Evolutionary conservation across 2,113 vertebrate genomes (phyloP).

Genomic region (Tonatia bakeri): DNA sequence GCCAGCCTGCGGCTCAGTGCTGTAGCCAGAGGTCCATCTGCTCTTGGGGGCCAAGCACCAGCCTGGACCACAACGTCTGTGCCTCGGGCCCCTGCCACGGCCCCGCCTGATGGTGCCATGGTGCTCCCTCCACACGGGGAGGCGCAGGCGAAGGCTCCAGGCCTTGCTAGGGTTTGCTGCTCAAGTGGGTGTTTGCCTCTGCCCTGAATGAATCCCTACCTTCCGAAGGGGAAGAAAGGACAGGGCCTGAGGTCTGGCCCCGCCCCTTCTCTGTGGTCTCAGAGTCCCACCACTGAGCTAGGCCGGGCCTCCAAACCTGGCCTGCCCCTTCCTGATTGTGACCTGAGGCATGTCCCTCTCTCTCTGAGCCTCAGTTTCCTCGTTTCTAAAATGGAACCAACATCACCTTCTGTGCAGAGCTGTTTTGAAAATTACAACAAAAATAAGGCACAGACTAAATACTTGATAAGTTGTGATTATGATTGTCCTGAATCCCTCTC

Average conservation of each 20-base stretch:
- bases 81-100: not conserved
- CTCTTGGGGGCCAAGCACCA: not conserved
- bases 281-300: not conserved
- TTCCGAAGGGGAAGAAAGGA: not conserved
- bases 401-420: not conserved
- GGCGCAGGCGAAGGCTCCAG: not conserved
- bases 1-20: not conserved
- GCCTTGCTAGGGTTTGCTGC: not conserved
- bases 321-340: not conserved
- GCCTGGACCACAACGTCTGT: not conserved
- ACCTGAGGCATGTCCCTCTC: too few species aligned
- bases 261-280: not conserved
- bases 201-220: not conserved
- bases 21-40: not conserved
- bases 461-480: not conserved
- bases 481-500: not conserved
- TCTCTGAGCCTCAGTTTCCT: not conserved
- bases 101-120: not conserved
- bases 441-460: not conserved
- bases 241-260: not conserved
- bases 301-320: not conserved
- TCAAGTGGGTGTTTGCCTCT: rapidly evolving
- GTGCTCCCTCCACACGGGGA: not conserved
- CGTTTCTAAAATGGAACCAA: not conserved
- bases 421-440: not conserved